phyloP scores from a whole-genome alignment of 1,140 invertebrate species.

The Trichonephila clavipes region DNA sequence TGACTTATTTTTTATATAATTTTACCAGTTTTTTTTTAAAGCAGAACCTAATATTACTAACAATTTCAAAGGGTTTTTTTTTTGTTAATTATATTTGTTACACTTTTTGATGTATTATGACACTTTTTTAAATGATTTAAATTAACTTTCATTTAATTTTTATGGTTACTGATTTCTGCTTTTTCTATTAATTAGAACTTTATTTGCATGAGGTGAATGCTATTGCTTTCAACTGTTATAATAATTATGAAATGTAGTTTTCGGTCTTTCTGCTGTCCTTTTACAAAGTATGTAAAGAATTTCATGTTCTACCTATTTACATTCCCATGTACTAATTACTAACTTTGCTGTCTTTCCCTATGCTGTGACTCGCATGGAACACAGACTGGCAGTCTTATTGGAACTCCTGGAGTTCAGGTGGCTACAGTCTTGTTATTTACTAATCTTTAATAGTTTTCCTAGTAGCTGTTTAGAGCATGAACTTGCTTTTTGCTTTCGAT shows the following conservation, averaged over 20 bases:
- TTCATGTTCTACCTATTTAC: not conserved
- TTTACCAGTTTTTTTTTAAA: no score
- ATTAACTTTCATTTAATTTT: no score
- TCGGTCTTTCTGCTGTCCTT: not conserved
- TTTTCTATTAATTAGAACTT: not conserved
- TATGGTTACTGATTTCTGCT: no score
- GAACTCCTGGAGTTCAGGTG: constrained; percentile 77
- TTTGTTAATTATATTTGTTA: no score
- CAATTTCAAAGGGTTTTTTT: no score
- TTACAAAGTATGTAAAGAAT: not conserved
- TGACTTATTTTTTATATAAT: no score
- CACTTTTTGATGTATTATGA: no score
- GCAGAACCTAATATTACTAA: no score
- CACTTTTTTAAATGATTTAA: no score
- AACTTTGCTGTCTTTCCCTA: constrained; percentile 94
- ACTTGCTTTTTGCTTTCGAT: constrained; percentile 5
- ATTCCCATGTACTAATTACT: constrained; percentile 80
- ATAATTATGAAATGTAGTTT: not conserved
- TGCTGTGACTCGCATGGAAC: constrained; percentile 85
- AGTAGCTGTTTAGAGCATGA: constrained; percentile 13
- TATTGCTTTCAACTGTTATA: not conserved
- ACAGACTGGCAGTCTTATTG: constrained; percentile 77
- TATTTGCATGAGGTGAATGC: constrained; percentile 15
- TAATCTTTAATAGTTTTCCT: not conserved
- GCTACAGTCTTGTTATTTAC: constrained; percentile 65